Conservation (phyloP, 2,888 invertebrate species). For the Suillia variegata region DNA sequence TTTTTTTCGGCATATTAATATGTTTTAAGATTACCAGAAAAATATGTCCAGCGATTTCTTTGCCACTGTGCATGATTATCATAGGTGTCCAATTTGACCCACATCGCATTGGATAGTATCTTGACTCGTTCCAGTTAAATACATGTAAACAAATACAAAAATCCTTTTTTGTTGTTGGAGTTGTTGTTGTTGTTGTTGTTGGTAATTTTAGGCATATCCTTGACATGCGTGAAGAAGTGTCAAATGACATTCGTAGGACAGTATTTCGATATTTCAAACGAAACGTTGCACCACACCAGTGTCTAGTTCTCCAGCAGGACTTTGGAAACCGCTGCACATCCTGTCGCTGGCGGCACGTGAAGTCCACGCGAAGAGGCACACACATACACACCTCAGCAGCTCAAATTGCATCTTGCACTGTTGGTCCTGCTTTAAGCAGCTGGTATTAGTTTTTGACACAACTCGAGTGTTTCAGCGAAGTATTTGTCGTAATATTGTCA, state of each 20-base stretch:
- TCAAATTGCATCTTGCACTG: constrained; percentile 35
- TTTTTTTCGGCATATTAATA: too few relatives aligned
- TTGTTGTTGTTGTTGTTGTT: too few relatives aligned
- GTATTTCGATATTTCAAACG: constrained; percentile 11
- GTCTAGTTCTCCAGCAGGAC: background rate
- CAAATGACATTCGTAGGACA: constrained; percentile 17
- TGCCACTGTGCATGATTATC: too few relatives aligned
- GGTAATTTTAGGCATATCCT: background rate
- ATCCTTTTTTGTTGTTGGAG: constrained; percentile 23
- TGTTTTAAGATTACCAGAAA: too few relatives aligned
- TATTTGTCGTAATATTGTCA: constrained; percentile 10
- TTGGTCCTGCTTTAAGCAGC: constrained; percentile 22
- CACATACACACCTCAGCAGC: constrained; percentile 1
- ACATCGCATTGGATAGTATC: too few relatives aligned
- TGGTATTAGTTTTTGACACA: background rate
- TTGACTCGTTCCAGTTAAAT: background rate
- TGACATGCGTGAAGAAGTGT: constrained; percentile 27
- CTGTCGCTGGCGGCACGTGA: constrained; percentile 5
- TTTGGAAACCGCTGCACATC: constrained; percentile 10
- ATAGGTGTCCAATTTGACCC: too few relatives aligned
- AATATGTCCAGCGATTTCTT: too few relatives aligned
- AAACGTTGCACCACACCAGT: background rate
- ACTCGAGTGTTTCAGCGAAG: constrained; percentile 14
- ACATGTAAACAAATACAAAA: constrained; percentile 7
- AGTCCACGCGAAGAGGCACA: constrained; percentile 19